phyloP scores from a whole-genome alignment of 2,797 vertebrate genomes.

The Peromyscus attwateri region DNA sequence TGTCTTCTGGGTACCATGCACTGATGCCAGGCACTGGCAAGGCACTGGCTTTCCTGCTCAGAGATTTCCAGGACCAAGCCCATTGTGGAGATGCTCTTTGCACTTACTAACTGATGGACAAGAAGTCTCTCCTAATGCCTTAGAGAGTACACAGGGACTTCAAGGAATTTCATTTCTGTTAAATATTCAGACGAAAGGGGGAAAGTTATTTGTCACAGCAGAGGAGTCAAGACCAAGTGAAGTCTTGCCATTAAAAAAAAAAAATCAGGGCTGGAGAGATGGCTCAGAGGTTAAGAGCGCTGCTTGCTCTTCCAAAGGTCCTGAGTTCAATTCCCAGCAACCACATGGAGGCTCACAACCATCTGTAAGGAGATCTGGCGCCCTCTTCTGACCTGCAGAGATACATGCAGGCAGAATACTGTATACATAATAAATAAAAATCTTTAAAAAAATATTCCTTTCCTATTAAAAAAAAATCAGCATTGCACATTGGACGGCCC shows the following conservation, averaged over 20 bases:
- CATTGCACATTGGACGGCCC: neutral
- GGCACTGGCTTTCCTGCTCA: neutral
- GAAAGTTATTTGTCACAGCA: neutral
- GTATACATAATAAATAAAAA: too few species aligned
- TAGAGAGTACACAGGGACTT: neutral
- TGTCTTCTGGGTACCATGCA: neutral
- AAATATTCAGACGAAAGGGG: neutral
- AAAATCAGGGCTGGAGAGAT: too few species aligned
- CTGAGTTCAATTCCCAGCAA: too few species aligned
- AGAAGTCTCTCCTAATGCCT: constrained; percentile 15
- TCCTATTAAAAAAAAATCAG: neutral
- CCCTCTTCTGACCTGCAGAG: too few species aligned
- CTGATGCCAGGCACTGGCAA: neutral
- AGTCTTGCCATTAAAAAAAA: neutral
- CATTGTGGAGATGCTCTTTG: constrained; percentile 1
- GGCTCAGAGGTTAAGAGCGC: too few species aligned
- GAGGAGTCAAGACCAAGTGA: neutral
- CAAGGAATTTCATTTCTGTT: constrained; percentile 28
- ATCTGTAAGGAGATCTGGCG: too few species aligned
- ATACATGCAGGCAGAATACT: too few species aligned
- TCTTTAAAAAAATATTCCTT: too few species aligned
- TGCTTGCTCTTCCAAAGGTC: too few species aligned
- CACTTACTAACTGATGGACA: neutral
- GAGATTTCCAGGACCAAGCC: neutral
- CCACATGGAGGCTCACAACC: too few species aligned